These are phyloP conservation scores for Ellobium chinense DNA, from an alignment of 2,888 invertebrate genomes.

Conservation along the genomic window DNA sequence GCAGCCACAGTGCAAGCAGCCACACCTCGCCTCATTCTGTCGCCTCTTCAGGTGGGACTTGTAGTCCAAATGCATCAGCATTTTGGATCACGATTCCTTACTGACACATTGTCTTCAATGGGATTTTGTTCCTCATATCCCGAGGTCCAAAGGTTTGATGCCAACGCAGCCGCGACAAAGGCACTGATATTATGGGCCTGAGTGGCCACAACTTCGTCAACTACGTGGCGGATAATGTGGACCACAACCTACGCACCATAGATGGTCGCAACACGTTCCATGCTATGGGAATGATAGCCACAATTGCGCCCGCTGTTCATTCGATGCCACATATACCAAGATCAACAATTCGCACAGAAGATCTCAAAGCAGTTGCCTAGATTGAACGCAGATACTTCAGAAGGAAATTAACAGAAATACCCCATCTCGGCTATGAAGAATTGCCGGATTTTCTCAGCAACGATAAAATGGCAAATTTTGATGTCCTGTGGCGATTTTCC, in stretches of 20 bases:
- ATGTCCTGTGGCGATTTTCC: constrained; percentile 18
- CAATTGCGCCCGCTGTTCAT: neutral
- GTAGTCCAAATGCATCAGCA: constrained; percentile 12
- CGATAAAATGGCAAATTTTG: neutral
- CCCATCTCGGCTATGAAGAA: neutral
- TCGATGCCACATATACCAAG: neutral
- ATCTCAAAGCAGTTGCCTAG: neutral
- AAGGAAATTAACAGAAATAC: neutral
- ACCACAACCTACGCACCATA: constrained; percentile 1
- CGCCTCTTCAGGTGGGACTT: constrained; percentile 26
- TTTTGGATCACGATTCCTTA: neutral
- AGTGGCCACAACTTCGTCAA: neutral
- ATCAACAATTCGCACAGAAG: no score
- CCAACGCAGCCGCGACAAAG: neutral
- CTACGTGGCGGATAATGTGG: constrained; percentile 34
- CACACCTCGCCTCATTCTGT: neutral
- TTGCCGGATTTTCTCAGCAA: neutral
- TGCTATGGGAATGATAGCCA: neutral
- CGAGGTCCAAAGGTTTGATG: neutral
- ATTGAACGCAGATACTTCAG: neutral
- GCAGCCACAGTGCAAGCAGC: constrained; percentile 16
- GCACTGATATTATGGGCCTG: neutral
- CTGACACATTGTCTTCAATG: neutral
- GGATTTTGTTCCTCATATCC: constrained; percentile 7
- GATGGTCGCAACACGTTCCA: constrained; percentile 5